A percentile compares a stretch with the other conserved stretches of the same genome.
These are phyloP conservation scores for Nothura maculosa DNA, from an alignment of 2,797 vertebrate species.

Conservation along the genomic window DNA sequence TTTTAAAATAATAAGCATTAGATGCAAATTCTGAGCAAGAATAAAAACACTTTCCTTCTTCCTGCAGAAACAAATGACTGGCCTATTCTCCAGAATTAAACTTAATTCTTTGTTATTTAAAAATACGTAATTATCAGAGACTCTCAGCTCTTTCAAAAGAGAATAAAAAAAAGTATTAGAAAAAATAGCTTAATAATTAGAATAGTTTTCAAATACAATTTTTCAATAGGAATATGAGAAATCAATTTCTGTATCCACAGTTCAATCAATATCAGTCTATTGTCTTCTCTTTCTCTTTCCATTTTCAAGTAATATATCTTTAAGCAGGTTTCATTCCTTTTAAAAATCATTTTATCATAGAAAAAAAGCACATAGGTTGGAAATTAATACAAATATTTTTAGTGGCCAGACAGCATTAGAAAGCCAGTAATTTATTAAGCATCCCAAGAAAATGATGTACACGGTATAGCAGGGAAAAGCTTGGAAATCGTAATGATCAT, in stretches of 20 bases:
- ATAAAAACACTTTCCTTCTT: background rate
- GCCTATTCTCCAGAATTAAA: background rate
- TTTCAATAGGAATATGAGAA: background rate
- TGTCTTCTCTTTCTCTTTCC: background rate
- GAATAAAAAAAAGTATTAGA: background rate
- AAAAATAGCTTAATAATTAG: background rate
- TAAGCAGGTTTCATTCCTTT: background rate
- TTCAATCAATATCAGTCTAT: background rate
- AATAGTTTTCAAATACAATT: background rate
- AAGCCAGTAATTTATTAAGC: background rate
- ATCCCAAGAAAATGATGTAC: background rate
- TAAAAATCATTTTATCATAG: rapidly evolving
- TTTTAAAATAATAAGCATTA: background rate
- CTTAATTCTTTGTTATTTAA: background rate
- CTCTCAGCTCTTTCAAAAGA: background rate
- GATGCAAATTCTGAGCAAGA: background rate
- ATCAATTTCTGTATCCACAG: background rate
- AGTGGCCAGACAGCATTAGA: background rate
- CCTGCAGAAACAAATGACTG: background rate
- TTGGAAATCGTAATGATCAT: background rate
- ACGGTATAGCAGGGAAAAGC: background rate
- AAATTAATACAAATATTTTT: background rate
- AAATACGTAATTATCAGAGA: background rate
- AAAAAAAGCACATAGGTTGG: background rate
- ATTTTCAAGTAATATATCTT: background rate